Base-by-base conservation (phyloP, 2,888 invertebrate species). In the Drosophila acutilabella region DNA sequence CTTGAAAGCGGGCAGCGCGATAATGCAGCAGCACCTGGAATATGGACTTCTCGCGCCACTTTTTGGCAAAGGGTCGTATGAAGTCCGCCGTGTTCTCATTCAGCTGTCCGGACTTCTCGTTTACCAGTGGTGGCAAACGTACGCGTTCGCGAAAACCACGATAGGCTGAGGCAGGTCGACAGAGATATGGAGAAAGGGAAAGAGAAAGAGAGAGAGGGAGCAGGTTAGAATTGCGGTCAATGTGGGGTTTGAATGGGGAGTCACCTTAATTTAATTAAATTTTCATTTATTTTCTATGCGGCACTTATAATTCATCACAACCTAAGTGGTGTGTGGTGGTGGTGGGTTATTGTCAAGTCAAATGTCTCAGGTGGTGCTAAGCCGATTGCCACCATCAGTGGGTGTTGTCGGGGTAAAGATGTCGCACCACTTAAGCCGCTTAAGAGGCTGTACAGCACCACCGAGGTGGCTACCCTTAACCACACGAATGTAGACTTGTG, bases 11-110 rank as follows among this genome's bases (percentile, higher is more conserved):
- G 56, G 96, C 95, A 33, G 97, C 96, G 83, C 97, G 94, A 92
- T 97, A 97, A 79, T 96, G 95, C 81, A 97, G 92, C 68, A 97
- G 93, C 69, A 97, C 96, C 93, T 97, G 96, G 92, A 96, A 97
- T 57, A 97, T 94, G 33, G 96, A 95, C 88, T 95, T 95, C 81
- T 95, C 94, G 88, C 95, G 95, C 98, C 98, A 98, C 92, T 95
- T 96, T 91, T 95, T 95, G 76, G 95, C 95, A 90, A 94, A 97
- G 80, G 95, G 94, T 80, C 94, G 94, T 64, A 98, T 94, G 88
- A 97, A 95, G 23, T 94, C 93, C n/a, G 95, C 95, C 30, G 96
- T 96, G 73, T 94, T 94, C 87, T 94, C 94, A 86, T 95, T 95
- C 81, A 96, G 93, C 80, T 95, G 94, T 1, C 94, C 95, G 60